Evolutionary conservation across 2,888 invertebrate genomes (phyloP).

Genomic region (Mythimna impura): DNA sequence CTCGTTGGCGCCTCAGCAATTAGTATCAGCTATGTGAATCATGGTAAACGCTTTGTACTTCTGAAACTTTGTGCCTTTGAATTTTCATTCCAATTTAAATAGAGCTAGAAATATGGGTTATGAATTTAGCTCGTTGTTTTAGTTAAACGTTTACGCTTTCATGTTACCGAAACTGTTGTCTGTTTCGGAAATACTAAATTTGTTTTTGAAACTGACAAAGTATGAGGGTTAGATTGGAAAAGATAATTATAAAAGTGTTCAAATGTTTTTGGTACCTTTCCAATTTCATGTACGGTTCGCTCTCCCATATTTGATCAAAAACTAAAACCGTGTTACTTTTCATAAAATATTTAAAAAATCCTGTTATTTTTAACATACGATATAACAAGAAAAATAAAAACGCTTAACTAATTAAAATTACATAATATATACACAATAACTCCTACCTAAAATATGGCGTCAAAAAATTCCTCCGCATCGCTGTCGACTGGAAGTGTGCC

Average conservation of each 20-base stretch:
- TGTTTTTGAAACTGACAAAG: background rate
- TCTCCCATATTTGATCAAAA: background rate
- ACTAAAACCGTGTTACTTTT: background rate
- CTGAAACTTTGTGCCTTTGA: constrained; percentile 52
- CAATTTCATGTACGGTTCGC: no score
- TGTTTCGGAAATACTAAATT: background rate
- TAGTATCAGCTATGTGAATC: constrained; percentile 71
- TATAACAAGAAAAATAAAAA: no score
- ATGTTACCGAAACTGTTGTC: background rate
- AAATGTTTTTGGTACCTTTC: background rate
- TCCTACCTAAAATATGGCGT: no score
- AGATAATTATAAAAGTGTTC: background rate
- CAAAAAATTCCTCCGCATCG: no score
- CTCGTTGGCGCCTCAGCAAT: constrained; percentile 75
- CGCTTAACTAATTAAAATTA: no score
- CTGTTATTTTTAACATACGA: no score
- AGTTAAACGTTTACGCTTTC: constrained; percentile 1
- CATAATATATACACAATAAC: no score
- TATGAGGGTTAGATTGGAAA: background rate
- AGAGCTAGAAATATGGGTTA: constrained; percentile 50
- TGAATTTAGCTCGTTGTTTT: constrained; percentile 12
- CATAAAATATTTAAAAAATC: background rate
- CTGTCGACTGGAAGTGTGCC: no score
- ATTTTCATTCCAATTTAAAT: constrained; percentile 52
- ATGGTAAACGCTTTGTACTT: constrained; percentile 56